Evolutionary conservation across 2,888 invertebrate genomes (phyloP).

Genomic region (Drosophila nigritarsus): DNA sequence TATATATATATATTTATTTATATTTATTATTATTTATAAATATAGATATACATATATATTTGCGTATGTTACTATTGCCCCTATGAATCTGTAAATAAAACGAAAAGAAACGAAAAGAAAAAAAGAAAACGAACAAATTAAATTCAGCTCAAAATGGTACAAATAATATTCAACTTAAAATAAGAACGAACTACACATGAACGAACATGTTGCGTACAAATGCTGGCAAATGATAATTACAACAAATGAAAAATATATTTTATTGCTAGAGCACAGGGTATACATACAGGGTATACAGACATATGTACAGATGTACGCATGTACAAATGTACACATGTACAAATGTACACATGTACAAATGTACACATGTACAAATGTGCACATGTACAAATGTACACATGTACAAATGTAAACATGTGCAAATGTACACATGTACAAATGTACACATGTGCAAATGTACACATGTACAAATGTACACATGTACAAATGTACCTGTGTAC

Average conservation of each 20-base stretch:
- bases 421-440: fast-evolving
- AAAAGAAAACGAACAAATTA: constrained; percentile 45
- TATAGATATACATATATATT: constrained; percentile 39
- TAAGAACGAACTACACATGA: background rate
- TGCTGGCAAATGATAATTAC: constrained; percentile 23
- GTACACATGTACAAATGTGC: no score
- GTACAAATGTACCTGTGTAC: background rate
- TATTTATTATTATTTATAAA: constrained; percentile 45
- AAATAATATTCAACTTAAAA: constrained; percentile 11
- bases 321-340: background rate
- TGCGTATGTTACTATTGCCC: constrained; percentile 73
- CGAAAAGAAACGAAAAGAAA: constrained; percentile 13
- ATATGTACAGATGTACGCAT: background rate
- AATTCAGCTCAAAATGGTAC: constrained; percentile 14
- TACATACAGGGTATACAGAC: background rate
- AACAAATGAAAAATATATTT: constrained; percentile 1
- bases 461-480: fast-evolving
- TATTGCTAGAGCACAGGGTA: constrained; percentile 6
- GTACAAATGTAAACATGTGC: background rate
- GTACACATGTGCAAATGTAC: background rate
- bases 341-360: background rate
- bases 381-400: background rate
- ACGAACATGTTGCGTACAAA: background rate
- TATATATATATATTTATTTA: constrained; percentile 35
- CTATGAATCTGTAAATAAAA: constrained; percentile 78